Conservation (phyloP, 2,113 vertebrate genomes). For the Chionodraco myersi region DNA sequence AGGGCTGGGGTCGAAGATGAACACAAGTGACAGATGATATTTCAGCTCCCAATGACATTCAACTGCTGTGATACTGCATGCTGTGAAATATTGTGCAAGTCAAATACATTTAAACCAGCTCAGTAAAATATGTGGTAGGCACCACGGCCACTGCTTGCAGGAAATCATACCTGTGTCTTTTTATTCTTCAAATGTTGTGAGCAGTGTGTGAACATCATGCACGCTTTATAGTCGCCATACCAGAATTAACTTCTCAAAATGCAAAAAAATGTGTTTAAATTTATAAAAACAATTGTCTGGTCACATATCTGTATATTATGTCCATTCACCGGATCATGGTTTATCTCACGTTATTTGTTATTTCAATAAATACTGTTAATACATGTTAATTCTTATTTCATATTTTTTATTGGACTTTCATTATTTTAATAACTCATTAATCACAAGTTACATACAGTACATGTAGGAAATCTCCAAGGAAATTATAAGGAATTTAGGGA, state of each 20-base stretch:
- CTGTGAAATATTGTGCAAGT: neutral
- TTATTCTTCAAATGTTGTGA: neutral
- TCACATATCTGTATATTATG: no score
- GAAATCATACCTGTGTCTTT: neutral
- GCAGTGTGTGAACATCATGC: neutral
- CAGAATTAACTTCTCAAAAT: neutral
- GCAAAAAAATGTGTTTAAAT: neutral
- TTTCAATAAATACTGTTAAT: no score
- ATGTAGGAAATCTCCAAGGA: no score
- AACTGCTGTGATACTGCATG: neutral
- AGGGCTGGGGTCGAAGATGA: conserved; percentile 23
- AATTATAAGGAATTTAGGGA: neutral
- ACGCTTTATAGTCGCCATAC: neutral
- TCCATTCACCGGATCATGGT: no score
- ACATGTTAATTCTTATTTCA: no score
- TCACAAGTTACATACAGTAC: no score
- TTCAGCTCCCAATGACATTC: conserved; percentile 19
- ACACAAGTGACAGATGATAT: neutral
- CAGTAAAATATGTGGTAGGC: neutral
- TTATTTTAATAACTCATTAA: no score
- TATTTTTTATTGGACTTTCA: no score
- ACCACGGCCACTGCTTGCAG: neutral
- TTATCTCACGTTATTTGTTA: no score
- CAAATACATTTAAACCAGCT: neutral
- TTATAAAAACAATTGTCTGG: no score